phyloP scores from a whole-genome alignment of 2,888 invertebrate genomes.

The Gymnoscelis rufifasciata region DNA sequence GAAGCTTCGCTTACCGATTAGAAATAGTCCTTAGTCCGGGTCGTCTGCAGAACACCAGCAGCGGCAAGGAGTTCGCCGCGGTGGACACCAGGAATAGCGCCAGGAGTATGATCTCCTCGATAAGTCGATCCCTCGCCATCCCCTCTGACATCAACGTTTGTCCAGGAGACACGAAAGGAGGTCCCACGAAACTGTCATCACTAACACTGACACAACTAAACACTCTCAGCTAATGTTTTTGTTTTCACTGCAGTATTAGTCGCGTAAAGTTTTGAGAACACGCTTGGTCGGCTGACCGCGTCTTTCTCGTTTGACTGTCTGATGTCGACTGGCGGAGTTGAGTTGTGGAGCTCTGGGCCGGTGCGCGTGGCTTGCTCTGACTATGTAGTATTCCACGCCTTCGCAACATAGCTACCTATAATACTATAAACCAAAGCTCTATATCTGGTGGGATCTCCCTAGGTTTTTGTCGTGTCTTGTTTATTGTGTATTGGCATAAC shows the following conservation, averaged over 20 bases:
- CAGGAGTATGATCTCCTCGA: slow-evolving; percentile 73
- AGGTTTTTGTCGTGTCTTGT: neutral
- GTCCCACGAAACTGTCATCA: slow-evolving; percentile 72
- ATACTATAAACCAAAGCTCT: neutral
- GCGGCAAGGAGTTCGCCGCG: slow-evolving; percentile 84
- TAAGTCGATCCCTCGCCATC: slow-evolving; percentile 70
- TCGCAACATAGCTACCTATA: slow-evolving; percentile 1
- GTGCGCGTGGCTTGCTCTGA: slow-evolving; percentile 40
- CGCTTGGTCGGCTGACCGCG: slow-evolving; percentile 64
- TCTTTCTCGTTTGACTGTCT: slow-evolving; percentile 71
- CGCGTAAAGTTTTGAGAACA: slow-evolving; percentile 76
- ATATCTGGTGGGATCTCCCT: neutral
- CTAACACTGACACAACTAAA: slow-evolving; percentile 67
- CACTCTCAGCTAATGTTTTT: slow-evolving; percentile 60
- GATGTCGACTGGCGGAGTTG: slow-evolving; percentile 59
- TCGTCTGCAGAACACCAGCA: slow-evolving; percentile 85
- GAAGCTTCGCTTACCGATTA: slow-evolving; percentile 82
- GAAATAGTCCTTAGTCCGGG: slow-evolving; percentile 87
- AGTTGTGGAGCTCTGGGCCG: slow-evolving; percentile 18
- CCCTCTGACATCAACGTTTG: slow-evolving; percentile 71
- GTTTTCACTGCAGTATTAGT: slow-evolving; percentile 63
- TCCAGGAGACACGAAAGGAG: slow-evolving; percentile 65
- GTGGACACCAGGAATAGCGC: slow-evolving; percentile 82
- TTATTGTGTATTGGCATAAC: neutral
- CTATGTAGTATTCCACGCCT: slow-evolving; percentile 2